phyloP scores from a whole-genome alignment of 64 coral and sea anemone species.

The Dendronephthya gigantea region DNA sequence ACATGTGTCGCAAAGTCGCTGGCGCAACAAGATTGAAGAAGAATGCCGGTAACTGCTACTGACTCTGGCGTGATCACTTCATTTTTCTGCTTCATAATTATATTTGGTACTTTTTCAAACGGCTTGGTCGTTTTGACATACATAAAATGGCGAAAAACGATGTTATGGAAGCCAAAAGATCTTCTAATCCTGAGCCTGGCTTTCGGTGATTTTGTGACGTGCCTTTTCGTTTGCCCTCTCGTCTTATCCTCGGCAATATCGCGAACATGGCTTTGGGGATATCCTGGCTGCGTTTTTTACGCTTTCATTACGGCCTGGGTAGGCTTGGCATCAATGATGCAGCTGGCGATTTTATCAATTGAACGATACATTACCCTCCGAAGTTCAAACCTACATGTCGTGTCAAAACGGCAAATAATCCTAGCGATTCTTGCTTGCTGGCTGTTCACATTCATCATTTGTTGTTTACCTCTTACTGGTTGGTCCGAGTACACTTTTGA shows the following conservation, averaged over 20 bases:
- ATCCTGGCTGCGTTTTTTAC: background rate
- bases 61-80: background rate
- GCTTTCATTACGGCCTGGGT: background rate
- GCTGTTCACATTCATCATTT: constrained; percentile 18
- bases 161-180: background rate
- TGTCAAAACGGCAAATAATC: background rate
- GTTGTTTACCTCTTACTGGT: constrained; percentile 20
- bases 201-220: background rate
- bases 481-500: constrained; percentile 35
- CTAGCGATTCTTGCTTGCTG: background rate
- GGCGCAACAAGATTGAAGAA: no score
- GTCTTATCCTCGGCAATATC: background rate
- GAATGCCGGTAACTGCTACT: background rate
- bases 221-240: background rate
- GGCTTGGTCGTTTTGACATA: background rate
- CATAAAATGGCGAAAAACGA: background rate
- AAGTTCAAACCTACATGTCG: background rate
- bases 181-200: background rate
- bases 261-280: background rate
- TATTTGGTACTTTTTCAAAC: background rate
- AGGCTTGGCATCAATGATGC: background rate
- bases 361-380: background rate
- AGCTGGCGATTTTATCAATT: background rate
- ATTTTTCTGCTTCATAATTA: background rate
- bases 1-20: no score